Base-by-base conservation (phyloP, 2,113 vertebrate genomes). In the Cricetomys ansorgei region DNA sequence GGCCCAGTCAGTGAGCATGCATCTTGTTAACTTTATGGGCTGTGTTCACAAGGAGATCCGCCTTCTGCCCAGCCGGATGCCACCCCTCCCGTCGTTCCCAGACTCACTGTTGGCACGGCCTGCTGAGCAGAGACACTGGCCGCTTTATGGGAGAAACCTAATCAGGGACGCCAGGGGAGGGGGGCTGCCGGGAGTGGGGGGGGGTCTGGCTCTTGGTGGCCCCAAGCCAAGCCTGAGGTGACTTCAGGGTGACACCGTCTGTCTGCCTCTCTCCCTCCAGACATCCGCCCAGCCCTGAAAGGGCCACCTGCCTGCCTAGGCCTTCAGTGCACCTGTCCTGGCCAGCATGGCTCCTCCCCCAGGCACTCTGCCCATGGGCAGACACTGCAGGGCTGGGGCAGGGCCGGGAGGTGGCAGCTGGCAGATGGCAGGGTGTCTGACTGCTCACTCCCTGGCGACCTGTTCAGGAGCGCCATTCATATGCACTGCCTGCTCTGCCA, bases 231-330 rank as follows among this genome's bases (percentile, higher is more conserved):
- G 97, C 98, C 98, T 62, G 98, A 99, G 99, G 99, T 99, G 99
- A 99, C 97, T 83, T 97, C 0, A 98, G 99, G 99, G 99, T 99
- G 99, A 99, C 98, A 97, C 98, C 97, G 99, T 99, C 99, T 99
- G 99, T 98, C 99, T 99, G 99, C 98, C 98, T 94, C 2, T 0
- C 72, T 89, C 10, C 0, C 95, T 98, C 98, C 98, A 99, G 98
- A 99, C 98, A 98, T 98, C 98, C 98, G 88, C 96, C 97, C 21
- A 13, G 93, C 97, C 96, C 94, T 97, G 96, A 93, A 97, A 96
- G 89, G 97, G 87, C 98, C 97, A 98, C 98, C 31, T 67, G 97
- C 98, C 95, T 73, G 29, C 88, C 0, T 16, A 40, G 77, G 94
- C 92, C 96, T 88, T 96, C 65, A 55, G 7, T 40, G n/a, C 95